Conservation (phyloP, 2,888 invertebrate species). For the Andrena fulva region DNA sequence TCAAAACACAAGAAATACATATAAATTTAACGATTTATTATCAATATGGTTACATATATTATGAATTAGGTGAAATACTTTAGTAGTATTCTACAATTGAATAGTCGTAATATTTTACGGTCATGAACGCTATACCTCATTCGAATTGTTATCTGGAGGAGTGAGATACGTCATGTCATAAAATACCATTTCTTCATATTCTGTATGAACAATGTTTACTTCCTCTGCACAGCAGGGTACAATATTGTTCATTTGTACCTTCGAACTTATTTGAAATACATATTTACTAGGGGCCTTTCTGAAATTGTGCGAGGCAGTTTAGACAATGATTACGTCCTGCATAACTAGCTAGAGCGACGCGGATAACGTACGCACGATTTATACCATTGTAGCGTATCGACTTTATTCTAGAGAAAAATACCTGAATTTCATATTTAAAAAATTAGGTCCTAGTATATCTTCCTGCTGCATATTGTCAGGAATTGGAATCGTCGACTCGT, state of each 20-base stretch:
- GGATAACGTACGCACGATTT: not conserved
- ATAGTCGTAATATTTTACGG: not conserved
- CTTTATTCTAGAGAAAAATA: conserved; percentile 21
- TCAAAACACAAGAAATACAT: no score
- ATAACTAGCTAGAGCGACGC: not conserved
- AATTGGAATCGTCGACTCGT: not conserved
- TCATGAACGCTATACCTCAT: not conserved
- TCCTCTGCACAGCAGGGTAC: not conserved
- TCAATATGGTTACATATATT: no score
- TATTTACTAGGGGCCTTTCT: conserved; percentile 36
- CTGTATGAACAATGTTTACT: conserved; percentile 15
- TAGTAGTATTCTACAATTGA: not conserved
- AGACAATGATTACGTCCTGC: not conserved
- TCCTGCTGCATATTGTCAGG: conserved; percentile 1
- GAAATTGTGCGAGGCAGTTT: conserved; percentile 26
- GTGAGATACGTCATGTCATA: conserved; percentile 21
- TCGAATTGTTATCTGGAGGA: conserved; percentile 23
- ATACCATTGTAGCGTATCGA: not conserved
- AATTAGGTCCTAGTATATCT: conserved; percentile 17
- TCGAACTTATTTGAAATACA: conserved; percentile 14
- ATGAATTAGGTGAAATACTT: no score
- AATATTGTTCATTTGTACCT: conserved; percentile 8
- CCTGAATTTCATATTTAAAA: conserved; percentile 39
- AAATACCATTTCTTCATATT: conserved; percentile 34
- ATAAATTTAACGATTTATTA: no score